Evolutionary conservation across 2,797 vertebrate genomes (phyloP), one percentile per base, ranked within the genome.

Genomic region (Geotrypetes seraphini): DNA sequence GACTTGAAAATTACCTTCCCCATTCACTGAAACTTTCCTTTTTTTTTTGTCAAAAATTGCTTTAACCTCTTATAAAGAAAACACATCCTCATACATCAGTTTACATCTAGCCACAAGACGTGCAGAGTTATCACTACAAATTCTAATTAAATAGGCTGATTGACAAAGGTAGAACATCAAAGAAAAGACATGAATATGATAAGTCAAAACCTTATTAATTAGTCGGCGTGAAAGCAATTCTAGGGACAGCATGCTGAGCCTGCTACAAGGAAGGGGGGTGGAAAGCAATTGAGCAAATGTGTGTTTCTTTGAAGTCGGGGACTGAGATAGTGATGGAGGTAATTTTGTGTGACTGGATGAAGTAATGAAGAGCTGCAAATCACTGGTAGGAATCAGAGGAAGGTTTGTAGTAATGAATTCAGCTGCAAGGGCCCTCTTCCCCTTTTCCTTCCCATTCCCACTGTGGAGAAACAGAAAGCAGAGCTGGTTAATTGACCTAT

Each of bases 401-500:
- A 75, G 79, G 73, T 79, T 80, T 81, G 78, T 65, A 68, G 76
- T 76, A 85, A 75, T 69, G 63, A 83, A 79, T 67, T 62, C 57
- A 70, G 66, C 70, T 60, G 59, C 63, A 55, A 57, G 47, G n/a
- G n/a, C n/a, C n/a, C n/a, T n/a, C n/a, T n/a, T n/a, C n/a, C n/a
- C n/a, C n/a, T n/a, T 67, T 81, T 88, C 88, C 34, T n/a, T n/a
- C 63, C 55, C 57, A 47, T 67, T 81, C 88, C 88, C 34, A 60
- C 86, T 78, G 87, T 29, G 81, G 67, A 69, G 73, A 75, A 83
- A 88, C 82, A 85, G 84, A 86, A 89, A 88, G 78, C 79, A 70
- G 81, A 75, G 73, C 73, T 60, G 78, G 58, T 76, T 96, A 96
- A 96, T 97, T 96, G 91, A 92, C 90, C 85, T 65, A 74, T 78